Conservation (phyloP, 2,113 vertebrate genomes). For the Hoplias malabaricus region DNA sequence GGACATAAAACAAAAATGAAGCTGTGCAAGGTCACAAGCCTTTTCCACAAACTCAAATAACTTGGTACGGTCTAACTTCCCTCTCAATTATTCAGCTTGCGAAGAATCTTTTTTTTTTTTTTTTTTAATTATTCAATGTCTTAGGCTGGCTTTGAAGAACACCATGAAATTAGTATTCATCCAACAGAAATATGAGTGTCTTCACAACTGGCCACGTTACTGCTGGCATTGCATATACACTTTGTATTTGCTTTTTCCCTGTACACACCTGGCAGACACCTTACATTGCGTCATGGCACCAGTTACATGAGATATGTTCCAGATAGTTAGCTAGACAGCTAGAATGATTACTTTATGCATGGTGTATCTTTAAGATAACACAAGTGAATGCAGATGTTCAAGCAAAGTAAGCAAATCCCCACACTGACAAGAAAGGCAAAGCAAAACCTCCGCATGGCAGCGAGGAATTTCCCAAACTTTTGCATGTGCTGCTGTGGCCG, state of each 20-base stretch:
- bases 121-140: constrained; percentile 18
- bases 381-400: no score
- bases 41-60: background rate
- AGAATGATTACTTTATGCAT: no score
- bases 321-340: no score
- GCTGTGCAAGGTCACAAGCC: background rate
- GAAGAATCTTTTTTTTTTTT: background rate
- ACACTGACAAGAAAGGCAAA: no score
- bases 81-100: background rate
- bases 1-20: background rate
- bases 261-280: no score
- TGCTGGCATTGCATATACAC: background rate
- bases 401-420: no score
- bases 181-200: background rate
- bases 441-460: no score
- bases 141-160: background rate
- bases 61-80: background rate
- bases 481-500: no score
- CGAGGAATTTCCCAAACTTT: no score
- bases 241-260: background rate
- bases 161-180: background rate
- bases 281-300: no score
- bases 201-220: background rate
- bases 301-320: no score
- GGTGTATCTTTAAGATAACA: no score